Percentiles rank a stretch among this genome's conserved stretches.
Conservation (phyloP, 1,140 invertebrate genomes). For the Drosophila guanche region DNA sequence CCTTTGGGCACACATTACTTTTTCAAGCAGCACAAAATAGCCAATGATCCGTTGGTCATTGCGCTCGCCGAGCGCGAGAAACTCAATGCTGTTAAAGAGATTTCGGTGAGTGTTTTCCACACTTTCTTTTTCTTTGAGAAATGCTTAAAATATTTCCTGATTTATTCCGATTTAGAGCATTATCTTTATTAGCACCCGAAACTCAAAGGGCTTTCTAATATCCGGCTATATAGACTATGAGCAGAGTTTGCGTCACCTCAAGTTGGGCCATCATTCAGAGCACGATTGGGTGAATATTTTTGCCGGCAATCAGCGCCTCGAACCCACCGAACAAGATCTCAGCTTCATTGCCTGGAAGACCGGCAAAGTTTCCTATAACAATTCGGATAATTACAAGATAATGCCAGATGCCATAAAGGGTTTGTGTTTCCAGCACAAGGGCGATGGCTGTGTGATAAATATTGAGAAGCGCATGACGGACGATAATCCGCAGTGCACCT, state of each 20-base stretch:
- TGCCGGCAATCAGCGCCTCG: conserved; percentile 9
- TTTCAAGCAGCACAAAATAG: neutral
- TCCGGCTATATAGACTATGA: conserved; percentile 42
- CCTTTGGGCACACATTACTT: neutral
- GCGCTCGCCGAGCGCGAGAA: conserved; percentile 13
- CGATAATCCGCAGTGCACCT: conserved; percentile 10
- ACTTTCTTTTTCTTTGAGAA: no score
- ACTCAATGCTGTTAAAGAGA: conserved; percentile 3
- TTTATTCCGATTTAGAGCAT: conserved; percentile 15
- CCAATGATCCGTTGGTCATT: conserved; percentile 14
- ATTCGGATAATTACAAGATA: conserved; percentile 30
- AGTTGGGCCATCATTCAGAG: neutral
- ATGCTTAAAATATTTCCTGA: no score
- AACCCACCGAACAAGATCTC: conserved; percentile 14
- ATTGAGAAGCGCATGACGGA: conserved; percentile 22
- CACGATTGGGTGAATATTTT: conserved; percentile 16
- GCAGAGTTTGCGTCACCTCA: conserved; percentile 20
- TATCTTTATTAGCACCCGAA: conserved; percentile 29
- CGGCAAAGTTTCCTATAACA: conserved; percentile 11
- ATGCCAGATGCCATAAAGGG: conserved; percentile 5
- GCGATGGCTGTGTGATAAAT: conserved; percentile 9
- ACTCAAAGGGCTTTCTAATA: conserved; percentile 21
- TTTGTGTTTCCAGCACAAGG: conserved; percentile 26
- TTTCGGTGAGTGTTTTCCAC: conserved; percentile 18
- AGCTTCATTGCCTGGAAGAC: conserved; percentile 39